Base-by-base conservation (phyloP, 2,888 invertebrate species). In the Agonum fuliginosum region DNA sequence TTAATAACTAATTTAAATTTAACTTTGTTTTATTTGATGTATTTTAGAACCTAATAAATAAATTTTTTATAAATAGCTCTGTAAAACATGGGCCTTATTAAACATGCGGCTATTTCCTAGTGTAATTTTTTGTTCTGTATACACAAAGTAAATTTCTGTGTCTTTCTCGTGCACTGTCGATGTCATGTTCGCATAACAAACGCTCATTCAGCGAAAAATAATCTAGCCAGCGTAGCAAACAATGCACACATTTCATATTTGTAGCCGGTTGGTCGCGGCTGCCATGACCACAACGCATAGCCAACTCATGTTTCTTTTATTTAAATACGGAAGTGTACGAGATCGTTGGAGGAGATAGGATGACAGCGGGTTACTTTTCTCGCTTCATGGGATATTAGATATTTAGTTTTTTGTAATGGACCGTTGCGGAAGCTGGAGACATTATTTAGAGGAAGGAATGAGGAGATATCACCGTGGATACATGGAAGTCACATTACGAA, bases 121-220 rank as follows among this genome's bases (percentile, higher is more conserved):
- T n/a, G n/a, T n/a, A n/a, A n/a, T n/a, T n/a, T n/a, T n/a, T n/a
- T n/a, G n/a, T n/a, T n/a, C n/a, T n/a, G n/a, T n/a, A n/a, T n/a
- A n/a, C n/a, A n/a, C n/a, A n/a, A n/a, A n/a, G n/a, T n/a, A n/a
- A n/a, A n/a, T n/a, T n/a, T n/a, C n/a, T n/a, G n/a, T n/a, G n/a
- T n/a, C n/a, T n/a, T n/a, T n/a, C n/a, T n/a, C n/a, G n/a, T n/a
- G n/a, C n/a, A 24, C 54, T 62, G 58, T 62, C 24, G 22, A 54
- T 62, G 27, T 62, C 27, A 41, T 62, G 58, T 62, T 62, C 30
- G 27, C 30, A 22, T 8, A 27, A 62, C 58, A 27, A 17, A 62
- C 30, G 30, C 58, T 30, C 27, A 27, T 30, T 62, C 17, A 62
- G 58, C 58, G 58, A 62, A 62, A 62, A 62, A 62, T 46, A 46